phyloP scores from a whole-genome alignment of 1,140 invertebrate species.

The Pseudomyrmex cubaensis region DNA sequence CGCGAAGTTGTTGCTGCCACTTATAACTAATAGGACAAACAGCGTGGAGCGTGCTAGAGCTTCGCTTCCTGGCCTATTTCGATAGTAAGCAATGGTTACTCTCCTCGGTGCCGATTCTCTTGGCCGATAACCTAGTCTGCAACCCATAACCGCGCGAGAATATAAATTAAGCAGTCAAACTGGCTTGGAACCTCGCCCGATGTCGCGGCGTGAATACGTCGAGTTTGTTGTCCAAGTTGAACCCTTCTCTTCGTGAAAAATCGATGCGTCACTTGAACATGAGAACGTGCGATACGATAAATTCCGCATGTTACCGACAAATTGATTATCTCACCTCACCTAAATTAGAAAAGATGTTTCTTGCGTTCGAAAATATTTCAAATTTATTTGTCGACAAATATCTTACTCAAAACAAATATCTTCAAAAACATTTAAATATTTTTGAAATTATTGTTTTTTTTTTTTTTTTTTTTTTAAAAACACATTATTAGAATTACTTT shows the following conservation, averaged over 20 bases:
- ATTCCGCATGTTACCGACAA: background rate
- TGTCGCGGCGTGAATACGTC: conserved; percentile 19
- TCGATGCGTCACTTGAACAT: conserved; percentile 13
- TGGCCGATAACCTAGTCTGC: conserved; percentile 44
- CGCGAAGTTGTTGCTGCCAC: conserved; percentile 45
- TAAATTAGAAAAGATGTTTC: conserved; percentile 1
- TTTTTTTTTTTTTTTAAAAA: no score
- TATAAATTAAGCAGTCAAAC: conserved; percentile 54
- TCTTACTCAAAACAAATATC: no score
- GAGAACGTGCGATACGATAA: conserved; percentile 1
- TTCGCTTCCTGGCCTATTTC: conserved; percentile 54
- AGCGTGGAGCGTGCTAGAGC: background rate
- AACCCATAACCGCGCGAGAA: conserved; percentile 50
- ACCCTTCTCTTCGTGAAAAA: conserved; percentile 23
- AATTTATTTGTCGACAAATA: background rate
- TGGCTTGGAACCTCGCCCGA: conserved; percentile 45
- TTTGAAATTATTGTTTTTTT: background rate
- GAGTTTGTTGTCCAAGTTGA: conserved; percentile 41
- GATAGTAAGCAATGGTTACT: conserved; percentile 49
- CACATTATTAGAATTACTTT: background rate
- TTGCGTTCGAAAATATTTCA: background rate
- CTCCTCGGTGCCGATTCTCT: conserved; percentile 39
- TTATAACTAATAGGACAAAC: conserved; percentile 55
- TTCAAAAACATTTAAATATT: no score
- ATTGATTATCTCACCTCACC: background rate